Conservation (phyloP, 2,888 invertebrate species). For the Cheilosia vulpina region DNA sequence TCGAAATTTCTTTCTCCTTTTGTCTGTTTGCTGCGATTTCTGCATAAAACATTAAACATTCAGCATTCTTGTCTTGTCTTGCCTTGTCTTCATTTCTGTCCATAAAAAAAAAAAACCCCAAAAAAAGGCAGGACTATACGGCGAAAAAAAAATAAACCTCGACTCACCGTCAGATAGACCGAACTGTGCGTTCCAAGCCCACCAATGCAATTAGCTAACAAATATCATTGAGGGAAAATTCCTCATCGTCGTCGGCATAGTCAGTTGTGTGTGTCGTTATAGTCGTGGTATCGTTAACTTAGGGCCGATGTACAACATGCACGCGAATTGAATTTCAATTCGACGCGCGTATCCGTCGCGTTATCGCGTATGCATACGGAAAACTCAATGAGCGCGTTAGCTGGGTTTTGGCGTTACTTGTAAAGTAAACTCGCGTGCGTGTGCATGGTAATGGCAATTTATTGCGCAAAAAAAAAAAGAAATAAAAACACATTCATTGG, state of each 20-base stretch:
- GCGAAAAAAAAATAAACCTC: neutral
- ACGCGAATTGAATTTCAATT: slow-evolving; percentile 74
- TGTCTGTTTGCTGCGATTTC: slow-evolving; percentile 20
- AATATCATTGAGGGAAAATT: slow-evolving; percentile 70
- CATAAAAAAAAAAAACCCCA: slow-evolving; percentile 59
- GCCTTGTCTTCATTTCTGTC: slow-evolving; percentile 73
- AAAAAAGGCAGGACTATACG: slow-evolving; percentile 20
- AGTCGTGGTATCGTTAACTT: slow-evolving; percentile 65
- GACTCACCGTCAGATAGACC: neutral
- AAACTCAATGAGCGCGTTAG: slow-evolving; percentile 49
- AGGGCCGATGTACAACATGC: slow-evolving; percentile 75
- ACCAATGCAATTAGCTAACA: slow-evolving; percentile 72
- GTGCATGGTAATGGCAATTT: slow-evolving; percentile 73
- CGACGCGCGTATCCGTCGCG: slow-evolving; percentile 72
- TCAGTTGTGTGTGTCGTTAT: slow-evolving; percentile 8
- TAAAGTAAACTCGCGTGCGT: slow-evolving; percentile 69
- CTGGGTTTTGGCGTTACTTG: slow-evolving; percentile 69
- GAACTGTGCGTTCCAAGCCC: slow-evolving; percentile 29
- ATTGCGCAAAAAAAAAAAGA: slow-evolving; percentile 56
- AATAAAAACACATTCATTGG: slow-evolving; percentile 45
- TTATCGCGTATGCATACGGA: slow-evolving; percentile 45
- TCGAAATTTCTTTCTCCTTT: slow-evolving; percentile 11
- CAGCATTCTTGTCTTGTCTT: slow-evolving; percentile 66
- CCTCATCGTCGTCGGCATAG: slow-evolving; percentile 54
- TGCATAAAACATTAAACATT: slow-evolving; percentile 57